A percentile compares a stretch with the other conserved stretches of the same genome.
Conservation (phyloP, 2,888 invertebrate genomes). For the Diloba caeruleocephala region DNA sequence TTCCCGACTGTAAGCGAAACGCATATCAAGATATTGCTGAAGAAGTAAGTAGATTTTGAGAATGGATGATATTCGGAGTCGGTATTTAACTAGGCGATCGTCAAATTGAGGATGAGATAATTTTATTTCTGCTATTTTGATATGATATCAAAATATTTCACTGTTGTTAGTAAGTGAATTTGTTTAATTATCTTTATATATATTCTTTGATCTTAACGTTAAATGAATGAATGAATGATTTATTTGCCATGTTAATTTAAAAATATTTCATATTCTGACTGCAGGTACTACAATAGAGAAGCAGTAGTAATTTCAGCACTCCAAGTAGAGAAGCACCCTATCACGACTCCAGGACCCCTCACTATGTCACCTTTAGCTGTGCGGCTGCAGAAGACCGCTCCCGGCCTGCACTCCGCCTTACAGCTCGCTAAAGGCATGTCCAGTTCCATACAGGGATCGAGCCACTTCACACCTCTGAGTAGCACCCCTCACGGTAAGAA, state of each 20-base stretch:
- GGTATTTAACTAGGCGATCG: too few relatives aligned
- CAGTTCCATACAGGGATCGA: constrained; percentile 84
- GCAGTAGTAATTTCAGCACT: constrained; percentile 97
- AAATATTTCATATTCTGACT: not conserved
- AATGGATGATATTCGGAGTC: too few relatives aligned
- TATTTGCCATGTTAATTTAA: too few relatives aligned
- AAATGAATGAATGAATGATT: too few relatives aligned
- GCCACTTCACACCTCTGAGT: constrained; percentile 91
- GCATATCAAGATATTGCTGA: constrained; percentile 95
- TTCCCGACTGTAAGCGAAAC: constrained; percentile 97
- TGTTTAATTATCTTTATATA: too few relatives aligned
- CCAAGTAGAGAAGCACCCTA: constrained; percentile 97
- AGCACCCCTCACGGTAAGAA: constrained; percentile 84
- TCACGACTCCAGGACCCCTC: constrained; percentile 95
- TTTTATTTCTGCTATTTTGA: too few relatives aligned
- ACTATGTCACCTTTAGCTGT: constrained; percentile 91
- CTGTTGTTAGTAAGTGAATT: too few relatives aligned
- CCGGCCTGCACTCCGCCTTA: constrained; percentile 84
- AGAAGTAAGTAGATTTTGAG: constrained; percentile 93
- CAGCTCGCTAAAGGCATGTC: constrained; percentile 86
- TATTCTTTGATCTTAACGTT: too few relatives aligned
- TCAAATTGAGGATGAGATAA: too few relatives aligned
- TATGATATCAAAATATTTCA: too few relatives aligned
- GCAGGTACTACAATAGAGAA: constrained; percentile 97
- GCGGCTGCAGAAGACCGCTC: constrained; percentile 86